Evolutionary conservation across 2,888 invertebrate genomes (phyloP), one percentile per base, ranked within the genome.

Genomic region (Macroteleia sp.): DNA sequence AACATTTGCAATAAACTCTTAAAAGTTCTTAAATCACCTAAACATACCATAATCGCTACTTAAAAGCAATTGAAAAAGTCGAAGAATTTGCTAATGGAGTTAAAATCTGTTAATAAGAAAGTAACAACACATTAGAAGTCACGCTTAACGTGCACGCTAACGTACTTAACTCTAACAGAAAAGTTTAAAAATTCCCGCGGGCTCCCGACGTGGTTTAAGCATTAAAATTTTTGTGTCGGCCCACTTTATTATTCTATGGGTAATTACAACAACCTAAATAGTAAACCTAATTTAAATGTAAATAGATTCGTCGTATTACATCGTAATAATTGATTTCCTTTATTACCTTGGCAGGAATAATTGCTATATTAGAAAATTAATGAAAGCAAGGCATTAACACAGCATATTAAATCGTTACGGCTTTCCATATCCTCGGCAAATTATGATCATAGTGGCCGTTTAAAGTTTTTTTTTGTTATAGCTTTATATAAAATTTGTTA

Each of bases 171-270:
- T n/a, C 34, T 19, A 36, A 56, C 10, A 16, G 41, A 39, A 56
- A 57, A 42, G 56, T 57, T 42, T 8, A 28, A 57, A 57, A 57
- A 57, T 57, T 57, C 42, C 42, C 20, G 28, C 28, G 41, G 41
- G 41, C 30, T 14, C 9, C 9, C 17, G 10, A 5, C 17, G 19
- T n/a, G 19, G 12, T 42, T 28, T 19, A 28, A 42, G 8, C 19
- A 42, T 59, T 59, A 59, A 19, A 32, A 59, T 59, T 44, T 32
- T 42, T 14, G 12, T 14, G 10, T 12, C 30, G 2, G 14, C 6
- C 34, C 14, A 34, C 2, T 12, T 17, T 9, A 41, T 19, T 19
- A 41, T 5, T 22, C 22, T n/a, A n/a, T n/a, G 6, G 12, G 25
- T 20, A 54, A 54, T 54, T 54, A 25, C 14, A 6, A 16, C 25